Conservation (phyloP, 2,797 vertebrate genomes). For the Stomatorhinus walkeri region DNA sequence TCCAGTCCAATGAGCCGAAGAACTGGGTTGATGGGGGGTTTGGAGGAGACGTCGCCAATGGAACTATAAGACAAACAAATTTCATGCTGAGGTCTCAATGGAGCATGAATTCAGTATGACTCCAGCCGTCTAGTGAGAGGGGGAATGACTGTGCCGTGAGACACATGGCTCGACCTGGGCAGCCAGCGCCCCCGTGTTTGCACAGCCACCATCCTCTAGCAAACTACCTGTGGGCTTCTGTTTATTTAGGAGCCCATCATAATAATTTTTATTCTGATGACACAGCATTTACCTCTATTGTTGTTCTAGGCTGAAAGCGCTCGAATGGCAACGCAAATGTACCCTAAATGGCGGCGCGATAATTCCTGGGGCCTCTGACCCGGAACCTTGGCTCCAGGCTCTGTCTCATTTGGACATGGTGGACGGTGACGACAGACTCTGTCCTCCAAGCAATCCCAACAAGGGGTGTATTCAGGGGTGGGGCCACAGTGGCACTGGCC, state of each 20-base stretch:
- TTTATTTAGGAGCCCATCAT: neutral
- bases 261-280: neutral
- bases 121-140: neutral
- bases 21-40: neutral
- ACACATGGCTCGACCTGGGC: neutral
- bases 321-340: neutral
- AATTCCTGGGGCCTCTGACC: neutral
- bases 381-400: neutral
- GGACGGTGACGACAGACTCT: neutral
- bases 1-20: neutral
- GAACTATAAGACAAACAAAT: neutral
- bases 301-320: neutral
- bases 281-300: neutral
- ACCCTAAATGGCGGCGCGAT: neutral
- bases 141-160: neutral
- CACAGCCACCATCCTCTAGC: neutral
- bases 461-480: neutral
- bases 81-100: neutral
- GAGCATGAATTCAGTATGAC: neutral
- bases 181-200: neutral
- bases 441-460: neutral
- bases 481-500: neutral
- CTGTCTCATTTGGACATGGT: neutral
- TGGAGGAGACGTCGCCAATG: neutral
- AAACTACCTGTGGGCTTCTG: neutral